These are phyloP conservation scores for Aplysina aerophoba DNA, from an alignment of 37 sponge, comb jelly and placozoan species.

Conservation along the genomic window DNA sequence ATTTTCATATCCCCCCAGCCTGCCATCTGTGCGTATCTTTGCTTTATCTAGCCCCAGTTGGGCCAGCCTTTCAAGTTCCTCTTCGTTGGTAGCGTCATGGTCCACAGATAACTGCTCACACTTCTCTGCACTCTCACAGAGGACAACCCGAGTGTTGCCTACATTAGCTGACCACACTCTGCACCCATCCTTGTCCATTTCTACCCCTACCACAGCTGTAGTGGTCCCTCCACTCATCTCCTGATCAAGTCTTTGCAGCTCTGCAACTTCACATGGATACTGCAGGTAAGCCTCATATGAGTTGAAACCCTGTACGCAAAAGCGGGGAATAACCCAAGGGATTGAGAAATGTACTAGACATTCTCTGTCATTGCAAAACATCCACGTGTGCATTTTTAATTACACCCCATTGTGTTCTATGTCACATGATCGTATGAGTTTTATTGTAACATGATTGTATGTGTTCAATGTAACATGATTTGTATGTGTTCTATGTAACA, in stretches of 20 bases:
- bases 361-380: neutral
- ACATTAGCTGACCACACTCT: slow-evolving; percentile 83
- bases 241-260: slow-evolving; percentile 64
- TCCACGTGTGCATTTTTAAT: no score
- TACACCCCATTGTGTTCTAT: no score
- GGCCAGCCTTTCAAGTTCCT: slow-evolving; percentile 76
- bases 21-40: slow-evolving; percentile 53
- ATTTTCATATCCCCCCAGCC: slow-evolving; percentile 89
- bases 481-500: no score
- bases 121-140: slow-evolving; percentile 14
- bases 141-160: slow-evolving; percentile 87
- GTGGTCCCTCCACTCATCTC: slow-evolving; percentile 84
- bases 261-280: slow-evolving; percentile 68
- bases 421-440: no score
- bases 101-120: slow-evolving; percentile 74
- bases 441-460: no score
- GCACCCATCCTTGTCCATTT: slow-evolving; percentile 6
- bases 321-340: no score
- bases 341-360: neutral
- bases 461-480: no score
- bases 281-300: slow-evolving; percentile 83
- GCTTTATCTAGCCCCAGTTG: slow-evolving; percentile 70
- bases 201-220: slow-evolving; percentile 74
- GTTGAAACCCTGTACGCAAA: slow-evolving; percentile 56
- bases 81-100: slow-evolving; percentile 79